These are phyloP conservation scores for Zelleria hepariella DNA, from an alignment of 2,888 invertebrate genomes.

Conservation along the genomic window DNA sequence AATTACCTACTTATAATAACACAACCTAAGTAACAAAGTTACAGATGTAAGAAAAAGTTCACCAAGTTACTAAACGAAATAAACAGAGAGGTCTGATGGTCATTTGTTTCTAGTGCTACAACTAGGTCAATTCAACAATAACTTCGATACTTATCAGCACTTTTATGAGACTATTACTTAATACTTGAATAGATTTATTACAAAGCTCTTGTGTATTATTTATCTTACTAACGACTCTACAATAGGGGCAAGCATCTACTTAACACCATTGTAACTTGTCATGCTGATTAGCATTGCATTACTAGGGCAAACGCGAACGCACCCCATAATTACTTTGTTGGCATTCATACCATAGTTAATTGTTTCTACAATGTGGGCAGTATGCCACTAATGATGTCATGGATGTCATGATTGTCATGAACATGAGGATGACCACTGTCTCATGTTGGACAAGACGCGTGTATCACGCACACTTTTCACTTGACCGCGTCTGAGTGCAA, in stretches of 20 bases:
- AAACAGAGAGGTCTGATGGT: neutral
- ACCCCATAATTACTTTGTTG: neutral
- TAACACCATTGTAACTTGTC: neutral
- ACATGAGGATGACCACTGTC: neutral
- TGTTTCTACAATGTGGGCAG: neutral
- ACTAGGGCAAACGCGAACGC: neutral
- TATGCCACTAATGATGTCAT: neutral
- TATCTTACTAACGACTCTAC: neutral
- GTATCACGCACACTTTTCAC: constrained; percentile 25
- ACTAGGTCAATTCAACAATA: neutral
- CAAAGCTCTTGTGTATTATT: neutral
- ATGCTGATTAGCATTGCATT: neutral
- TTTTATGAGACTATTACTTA: neutral
- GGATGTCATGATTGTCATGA: neutral
- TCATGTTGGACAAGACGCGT: constrained; percentile 12
- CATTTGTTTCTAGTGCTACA: neutral
- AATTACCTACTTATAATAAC: neutral
- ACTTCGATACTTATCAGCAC: neutral
- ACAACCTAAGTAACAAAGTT: neutral
- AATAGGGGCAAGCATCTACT: neutral
- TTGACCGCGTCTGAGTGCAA: constrained; percentile 19
- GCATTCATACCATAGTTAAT: neutral
- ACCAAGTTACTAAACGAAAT: neutral
- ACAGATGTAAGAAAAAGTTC: neutral
- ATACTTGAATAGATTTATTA: neutral